Evolutionary conservation across 2,888 invertebrate genomes (phyloP).

Genomic region (Zaprionus obscuricornis): DNA sequence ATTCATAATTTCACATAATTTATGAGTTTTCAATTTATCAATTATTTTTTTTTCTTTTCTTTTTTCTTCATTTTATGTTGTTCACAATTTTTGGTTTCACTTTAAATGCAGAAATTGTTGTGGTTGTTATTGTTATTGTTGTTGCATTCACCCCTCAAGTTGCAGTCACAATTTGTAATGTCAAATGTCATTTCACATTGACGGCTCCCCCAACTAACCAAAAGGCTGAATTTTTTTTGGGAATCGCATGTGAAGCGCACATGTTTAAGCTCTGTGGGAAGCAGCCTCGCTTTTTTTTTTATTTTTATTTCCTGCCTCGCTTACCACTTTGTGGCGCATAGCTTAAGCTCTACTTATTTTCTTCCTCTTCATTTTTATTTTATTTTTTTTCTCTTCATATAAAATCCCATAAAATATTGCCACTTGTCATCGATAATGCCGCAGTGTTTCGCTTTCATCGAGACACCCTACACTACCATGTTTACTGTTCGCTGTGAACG

Average conservation of each 20-base stretch:
- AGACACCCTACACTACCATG: neutral
- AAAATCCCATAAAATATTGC: constrained; percentile 57
- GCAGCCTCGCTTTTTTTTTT: neutral
- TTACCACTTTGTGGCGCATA: no score
- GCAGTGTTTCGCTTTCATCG: neutral
- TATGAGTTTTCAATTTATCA: constrained; percentile 74
- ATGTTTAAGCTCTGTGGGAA: constrained; percentile 56
- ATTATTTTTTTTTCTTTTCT: constrained; percentile 8
- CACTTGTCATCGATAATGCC: constrained; percentile 57
- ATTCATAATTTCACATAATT: constrained; percentile 67
- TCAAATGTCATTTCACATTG: constrained; percentile 55
- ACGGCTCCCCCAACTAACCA: constrained; percentile 20
- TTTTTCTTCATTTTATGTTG: no score
- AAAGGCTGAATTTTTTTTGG: no score
- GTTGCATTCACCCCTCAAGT: no score
- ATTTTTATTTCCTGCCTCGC: no score
- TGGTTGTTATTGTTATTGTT: constrained; percentile 43
- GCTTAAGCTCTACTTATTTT: constrained; percentile 35
- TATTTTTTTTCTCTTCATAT: no score
- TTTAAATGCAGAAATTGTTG: constrained; percentile 2
- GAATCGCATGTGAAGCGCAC: constrained; percentile 63
- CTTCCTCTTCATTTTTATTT: no score
- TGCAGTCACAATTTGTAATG: constrained; percentile 55
- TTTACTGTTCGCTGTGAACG: constrained; percentile 44
- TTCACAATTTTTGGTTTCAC: no score